These are phyloP conservation scores for Bimastos eiseni DNA, from an alignment of 2,888 invertebrate genomes.

Conservation along the genomic window DNA sequence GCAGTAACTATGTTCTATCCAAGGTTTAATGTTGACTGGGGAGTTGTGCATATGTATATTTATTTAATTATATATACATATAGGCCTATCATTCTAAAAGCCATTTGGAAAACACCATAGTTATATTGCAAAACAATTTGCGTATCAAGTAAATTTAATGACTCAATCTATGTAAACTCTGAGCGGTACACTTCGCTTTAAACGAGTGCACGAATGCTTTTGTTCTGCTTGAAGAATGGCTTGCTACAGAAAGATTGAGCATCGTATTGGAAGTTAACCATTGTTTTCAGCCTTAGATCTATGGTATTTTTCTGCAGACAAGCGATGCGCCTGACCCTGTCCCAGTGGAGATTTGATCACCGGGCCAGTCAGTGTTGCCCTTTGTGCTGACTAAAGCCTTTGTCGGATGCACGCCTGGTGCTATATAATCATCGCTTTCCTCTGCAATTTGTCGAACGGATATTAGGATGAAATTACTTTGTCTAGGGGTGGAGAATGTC, in stretches of 20 bases:
- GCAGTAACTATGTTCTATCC: background rate
- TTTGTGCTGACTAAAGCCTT: background rate
- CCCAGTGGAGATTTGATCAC: conserved; percentile 13
- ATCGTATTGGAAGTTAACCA: background rate
- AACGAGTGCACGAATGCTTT: background rate
- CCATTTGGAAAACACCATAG: background rate
- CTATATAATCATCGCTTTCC: conserved; percentile 13
- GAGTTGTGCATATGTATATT: no score
- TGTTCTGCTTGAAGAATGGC: background rate
- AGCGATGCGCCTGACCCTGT: conserved; percentile 4
- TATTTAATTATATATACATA: no score
- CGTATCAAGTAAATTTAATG: conserved; percentile 2
- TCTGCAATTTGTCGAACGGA: background rate
- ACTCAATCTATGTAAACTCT: background rate
- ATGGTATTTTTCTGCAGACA: background rate
- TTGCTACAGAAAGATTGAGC: background rate
- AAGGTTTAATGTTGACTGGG: no score
- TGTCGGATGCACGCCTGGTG: background rate
- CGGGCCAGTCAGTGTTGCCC: background rate
- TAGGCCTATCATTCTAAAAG: background rate
- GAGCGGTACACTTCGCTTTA: background rate
- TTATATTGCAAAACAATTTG: background rate
- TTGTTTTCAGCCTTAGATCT: background rate
- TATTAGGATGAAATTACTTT: background rate
- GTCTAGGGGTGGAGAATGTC: background rate